These are phyloP conservation scores for Apus apus DNA, from an alignment of 2,113 vertebrate species.

Conservation along the genomic window DNA sequence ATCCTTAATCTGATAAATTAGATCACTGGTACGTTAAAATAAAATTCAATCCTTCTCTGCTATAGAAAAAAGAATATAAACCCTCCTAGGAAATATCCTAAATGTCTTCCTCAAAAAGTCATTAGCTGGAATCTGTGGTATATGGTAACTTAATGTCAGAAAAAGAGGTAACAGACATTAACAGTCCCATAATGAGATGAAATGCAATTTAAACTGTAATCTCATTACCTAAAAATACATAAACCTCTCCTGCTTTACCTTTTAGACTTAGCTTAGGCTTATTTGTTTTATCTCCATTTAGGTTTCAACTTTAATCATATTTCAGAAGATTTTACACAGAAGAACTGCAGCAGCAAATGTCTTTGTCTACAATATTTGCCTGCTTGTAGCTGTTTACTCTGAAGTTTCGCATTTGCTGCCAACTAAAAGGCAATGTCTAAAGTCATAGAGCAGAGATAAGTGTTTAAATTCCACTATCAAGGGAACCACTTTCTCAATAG, in stretches of 20 bases:
- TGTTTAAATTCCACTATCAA: constrained; percentile 8
- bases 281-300: constrained; percentile 59
- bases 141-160: constrained; percentile 66
- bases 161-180: constrained; percentile 60
- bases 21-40: not conserved
- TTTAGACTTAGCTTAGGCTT: constrained; percentile 36
- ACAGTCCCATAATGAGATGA: constrained; percentile 53
- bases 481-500: not conserved
- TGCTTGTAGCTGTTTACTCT: constrained; percentile 16
- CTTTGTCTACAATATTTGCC: constrained; percentile 21
- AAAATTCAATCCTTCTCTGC: not conserved
- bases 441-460: constrained; percentile 3
- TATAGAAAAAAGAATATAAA: constrained; percentile 14
- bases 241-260: constrained; percentile 56
- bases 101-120: constrained; percentile 58
- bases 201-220: constrained; percentile 55
- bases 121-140: constrained; percentile 37
- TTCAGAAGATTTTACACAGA: constrained; percentile 42
- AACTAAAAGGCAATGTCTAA: constrained; percentile 22
- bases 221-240: constrained; percentile 61
- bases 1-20: constrained; percentile 49
- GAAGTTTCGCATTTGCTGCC: constrained; percentile 44
- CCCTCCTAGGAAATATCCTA: constrained; percentile 62
- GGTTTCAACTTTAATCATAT: constrained; percentile 57
- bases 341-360: not conserved